Conservation (phyloP, 1,140 invertebrate genomes). For the Propsilocerus akamusi region DNA sequence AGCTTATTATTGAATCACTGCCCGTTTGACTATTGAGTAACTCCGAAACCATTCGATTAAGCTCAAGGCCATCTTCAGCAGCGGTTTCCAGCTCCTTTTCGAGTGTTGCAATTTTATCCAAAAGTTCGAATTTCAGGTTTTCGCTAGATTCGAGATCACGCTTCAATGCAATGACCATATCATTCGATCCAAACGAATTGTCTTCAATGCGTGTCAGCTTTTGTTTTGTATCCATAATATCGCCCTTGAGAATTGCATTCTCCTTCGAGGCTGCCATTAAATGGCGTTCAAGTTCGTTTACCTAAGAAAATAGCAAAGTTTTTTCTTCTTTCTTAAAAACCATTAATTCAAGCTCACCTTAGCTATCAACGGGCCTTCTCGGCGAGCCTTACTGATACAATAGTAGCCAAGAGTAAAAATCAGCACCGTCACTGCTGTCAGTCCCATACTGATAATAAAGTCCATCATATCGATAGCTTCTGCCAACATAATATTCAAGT, state of each 20-base stretch:
- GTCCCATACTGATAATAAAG: conserved; percentile 28
- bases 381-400: conserved; percentile 49
- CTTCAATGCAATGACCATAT: conserved; percentile 42
- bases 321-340: too few relatives aligned
- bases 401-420: conserved; percentile 59
- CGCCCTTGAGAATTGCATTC: conserved; percentile 40
- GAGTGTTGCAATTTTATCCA: conserved; percentile 32
- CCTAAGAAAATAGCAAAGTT: too few relatives aligned
- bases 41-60: conserved; percentile 43
- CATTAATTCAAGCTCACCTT: too few relatives aligned
- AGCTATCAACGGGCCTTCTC: conserved; percentile 34
- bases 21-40: conserved; percentile 34
- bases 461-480: conserved; percentile 18
- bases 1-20: conserved; percentile 36
- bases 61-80: conserved; percentile 40
- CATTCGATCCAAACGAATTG: conserved; percentile 48
- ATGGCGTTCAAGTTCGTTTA: conserved; percentile 36
- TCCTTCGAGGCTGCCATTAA: conserved; percentile 29
- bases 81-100: conserved; percentile 44
- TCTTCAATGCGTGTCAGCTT: conserved; percentile 42
- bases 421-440: conserved; percentile 45
- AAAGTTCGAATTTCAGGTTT: conserved; percentile 23
- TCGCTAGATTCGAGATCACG: conserved; percentile 30
- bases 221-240: conserved; percentile 36
- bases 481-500: background rate